These are phyloP conservation scores for Petrophora chlorosata DNA, from an alignment of 2,888 invertebrate species.

Conservation along the genomic window DNA sequence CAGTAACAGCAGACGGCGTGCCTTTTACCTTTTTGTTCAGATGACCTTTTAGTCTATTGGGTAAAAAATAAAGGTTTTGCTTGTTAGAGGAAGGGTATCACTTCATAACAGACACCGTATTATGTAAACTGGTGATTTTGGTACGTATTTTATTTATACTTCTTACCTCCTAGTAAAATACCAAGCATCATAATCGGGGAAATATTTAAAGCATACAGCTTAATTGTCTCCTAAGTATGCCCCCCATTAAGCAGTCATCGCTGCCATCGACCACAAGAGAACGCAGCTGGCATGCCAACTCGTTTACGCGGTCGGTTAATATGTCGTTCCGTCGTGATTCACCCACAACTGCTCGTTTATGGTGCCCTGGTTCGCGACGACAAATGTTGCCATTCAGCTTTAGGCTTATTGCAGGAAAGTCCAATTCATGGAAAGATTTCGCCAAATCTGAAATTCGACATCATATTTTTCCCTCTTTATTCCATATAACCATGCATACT, in stretches of 20 bases:
- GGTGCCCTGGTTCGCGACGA: constrained; percentile 19
- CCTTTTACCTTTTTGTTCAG: constrained; percentile 29
- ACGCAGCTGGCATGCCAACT: constrained; percentile 44
- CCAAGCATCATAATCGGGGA: no score
- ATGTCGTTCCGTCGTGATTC: constrained; percentile 45
- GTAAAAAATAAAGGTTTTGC: constrained; percentile 24
- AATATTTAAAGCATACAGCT: not conserved
- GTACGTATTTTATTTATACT: not conserved
- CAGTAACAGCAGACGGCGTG: constrained; percentile 19
- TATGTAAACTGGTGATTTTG: not conserved
- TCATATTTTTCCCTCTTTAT: no score
- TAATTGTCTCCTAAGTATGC: constrained; percentile 50
- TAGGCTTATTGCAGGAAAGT: not conserved
- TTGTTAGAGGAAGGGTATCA: constrained; percentile 11
- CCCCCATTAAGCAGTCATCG: constrained; percentile 47
- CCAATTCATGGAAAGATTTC: constrained; percentile 2
- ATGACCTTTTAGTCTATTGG: constrained; percentile 28
- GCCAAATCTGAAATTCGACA: no score
- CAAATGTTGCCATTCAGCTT: constrained; percentile 11
- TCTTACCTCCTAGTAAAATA: no score
- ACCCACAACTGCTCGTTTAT: constrained; percentile 30
- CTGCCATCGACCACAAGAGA: constrained; percentile 21
- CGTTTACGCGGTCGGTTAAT: constrained; percentile 31
- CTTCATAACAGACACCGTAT: constrained; percentile 2
- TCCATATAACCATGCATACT: no score